phyloP scores from a whole-genome alignment of 2,888 invertebrate genomes.

The Lepidocyrtinus sp. region DNA sequence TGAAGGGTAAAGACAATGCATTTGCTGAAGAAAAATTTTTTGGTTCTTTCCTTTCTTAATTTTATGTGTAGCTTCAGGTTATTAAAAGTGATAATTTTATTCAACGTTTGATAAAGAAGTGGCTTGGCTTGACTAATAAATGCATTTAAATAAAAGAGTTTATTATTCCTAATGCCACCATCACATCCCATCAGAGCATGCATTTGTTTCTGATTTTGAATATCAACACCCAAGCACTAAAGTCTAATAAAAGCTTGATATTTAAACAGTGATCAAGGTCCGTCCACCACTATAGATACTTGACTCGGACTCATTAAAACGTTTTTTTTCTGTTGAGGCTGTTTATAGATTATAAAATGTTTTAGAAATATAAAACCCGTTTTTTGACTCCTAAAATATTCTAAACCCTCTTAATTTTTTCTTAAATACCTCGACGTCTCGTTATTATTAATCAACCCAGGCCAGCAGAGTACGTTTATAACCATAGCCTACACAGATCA shows the following conservation, averaged over 20 bases:
- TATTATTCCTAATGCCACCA: constrained; percentile 20
- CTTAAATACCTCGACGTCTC: constrained; percentile 40
- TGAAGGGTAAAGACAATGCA: constrained; percentile 25
- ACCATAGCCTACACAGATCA: not conserved
- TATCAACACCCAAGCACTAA: not conserved
- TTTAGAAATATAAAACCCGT: constrained; percentile 46
- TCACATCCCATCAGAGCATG: not conserved
- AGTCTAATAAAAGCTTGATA: constrained; percentile 24
- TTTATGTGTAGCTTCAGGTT: constrained; percentile 65
- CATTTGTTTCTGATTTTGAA: not conserved
- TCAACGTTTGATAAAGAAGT: constrained; percentile 33
- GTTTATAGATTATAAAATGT: constrained; percentile 48
- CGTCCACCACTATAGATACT: constrained; percentile 15
- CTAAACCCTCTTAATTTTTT: constrained; percentile 37
- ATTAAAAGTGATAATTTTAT: constrained; percentile 67
- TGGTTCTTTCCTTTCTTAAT: constrained; percentile 29
- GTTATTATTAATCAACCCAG: constrained; percentile 45
- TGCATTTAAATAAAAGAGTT: constrained; percentile 45
- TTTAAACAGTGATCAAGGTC: not conserved
- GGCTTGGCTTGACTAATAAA: constrained; percentile 29
- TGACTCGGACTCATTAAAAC: constrained; percentile 60
- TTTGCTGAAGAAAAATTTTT: constrained; percentile 13
- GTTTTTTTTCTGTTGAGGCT: constrained; percentile 41
- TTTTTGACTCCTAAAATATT: constrained; percentile 41
- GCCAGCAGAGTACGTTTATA: not conserved